Evolutionary conservation across 2,113 vertebrate species (phyloP).

Genomic region (Amphilophus citrinellus): DNA sequence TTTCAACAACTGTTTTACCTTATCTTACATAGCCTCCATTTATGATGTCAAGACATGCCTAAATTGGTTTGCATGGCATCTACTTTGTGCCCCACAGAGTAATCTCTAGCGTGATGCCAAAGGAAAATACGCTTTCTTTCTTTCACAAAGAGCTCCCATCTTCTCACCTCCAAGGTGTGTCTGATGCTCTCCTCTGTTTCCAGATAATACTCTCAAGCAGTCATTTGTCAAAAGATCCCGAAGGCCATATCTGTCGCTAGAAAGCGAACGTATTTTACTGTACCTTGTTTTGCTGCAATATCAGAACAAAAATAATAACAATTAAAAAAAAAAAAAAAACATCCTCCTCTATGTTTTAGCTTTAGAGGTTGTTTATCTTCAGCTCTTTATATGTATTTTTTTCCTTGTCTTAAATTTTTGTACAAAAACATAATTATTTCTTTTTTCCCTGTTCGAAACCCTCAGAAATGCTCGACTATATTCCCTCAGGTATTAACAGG

Average conservation of each 20-base stretch:
- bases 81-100: conserved; percentile 69
- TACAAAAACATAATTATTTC: conserved; percentile 61
- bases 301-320: conserved; percentile 68
- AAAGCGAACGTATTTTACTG: conserved; percentile 68
- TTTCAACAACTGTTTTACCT: conserved; percentile 70
- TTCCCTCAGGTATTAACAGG: conserved; percentile 67
- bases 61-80: conserved; percentile 81
- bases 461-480: conserved; percentile 60
- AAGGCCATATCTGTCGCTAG: conserved; percentile 71
- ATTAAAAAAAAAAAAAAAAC: conserved; percentile 41
- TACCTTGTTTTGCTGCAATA: conserved; percentile 72
- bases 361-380: conserved; percentile 59
- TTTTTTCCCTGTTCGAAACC: conserved; percentile 39
- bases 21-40: conserved; percentile 78
- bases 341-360: conserved; percentile 69
- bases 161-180: conserved; percentile 64
- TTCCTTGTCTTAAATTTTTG: conserved; percentile 63
- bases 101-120: conserved; percentile 83
- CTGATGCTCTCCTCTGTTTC: conserved; percentile 67
- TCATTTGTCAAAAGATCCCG: conserved; percentile 73
- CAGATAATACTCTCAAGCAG: conserved; percentile 72
- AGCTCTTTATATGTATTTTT: conserved; percentile 56
- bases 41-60: conserved; percentile 88
- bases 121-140: conserved; percentile 84
- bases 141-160: conserved; percentile 74